Conservation (phyloP, 2,797 vertebrate species). For the Enteromius viviparus region DNA sequence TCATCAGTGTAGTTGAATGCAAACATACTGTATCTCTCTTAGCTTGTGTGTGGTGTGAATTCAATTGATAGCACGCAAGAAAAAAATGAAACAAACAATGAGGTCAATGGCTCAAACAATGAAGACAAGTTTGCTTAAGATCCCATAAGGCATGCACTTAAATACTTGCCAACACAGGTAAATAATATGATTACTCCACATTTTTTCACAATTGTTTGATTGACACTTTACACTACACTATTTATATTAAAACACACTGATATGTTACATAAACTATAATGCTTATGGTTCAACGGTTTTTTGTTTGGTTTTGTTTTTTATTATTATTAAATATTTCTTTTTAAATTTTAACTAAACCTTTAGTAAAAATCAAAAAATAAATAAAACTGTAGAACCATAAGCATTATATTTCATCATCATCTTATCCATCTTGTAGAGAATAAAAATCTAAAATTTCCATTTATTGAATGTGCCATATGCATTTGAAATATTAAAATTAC, state of each 20-base stretch:
- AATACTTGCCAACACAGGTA: background rate
- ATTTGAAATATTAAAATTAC: background rate
- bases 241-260: too few relatives aligned
- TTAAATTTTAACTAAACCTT: too few relatives aligned
- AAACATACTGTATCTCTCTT: background rate
- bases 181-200: background rate
- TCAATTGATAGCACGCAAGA: background rate
- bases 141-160: background rate
- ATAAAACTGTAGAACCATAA: background rate
- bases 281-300: too few relatives aligned
- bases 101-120: background rate
- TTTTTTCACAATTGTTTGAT: background rate
- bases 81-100: background rate
- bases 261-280: too few relatives aligned
- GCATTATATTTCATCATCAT: background rate
- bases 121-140: slow-evolving; percentile 5
- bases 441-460: background rate
- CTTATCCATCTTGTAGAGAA: background rate
- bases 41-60: background rate
- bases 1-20: slow-evolving; percentile 14
- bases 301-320: too few relatives aligned
- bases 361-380: too few relatives aligned
- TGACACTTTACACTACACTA: too few relatives aligned
- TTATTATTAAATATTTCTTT: too few relatives aligned
- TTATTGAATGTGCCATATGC: background rate